Base-by-base conservation (phyloP, 1,140 invertebrate genomes). In the Drosophila funebris region DNA sequence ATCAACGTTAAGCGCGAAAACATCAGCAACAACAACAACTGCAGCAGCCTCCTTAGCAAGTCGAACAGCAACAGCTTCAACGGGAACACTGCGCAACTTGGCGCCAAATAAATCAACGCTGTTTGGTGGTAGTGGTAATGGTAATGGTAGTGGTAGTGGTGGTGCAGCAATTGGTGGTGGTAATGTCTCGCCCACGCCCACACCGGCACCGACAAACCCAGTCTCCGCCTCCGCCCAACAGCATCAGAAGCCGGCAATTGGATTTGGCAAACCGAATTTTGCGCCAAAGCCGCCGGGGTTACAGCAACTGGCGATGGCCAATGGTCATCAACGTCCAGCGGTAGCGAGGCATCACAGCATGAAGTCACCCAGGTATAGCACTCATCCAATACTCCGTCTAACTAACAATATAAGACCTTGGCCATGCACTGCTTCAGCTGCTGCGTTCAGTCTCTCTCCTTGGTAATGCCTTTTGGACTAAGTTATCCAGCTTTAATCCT, bases 281-380 rank as follows among this genome's bases (percentile, higher is more conserved):
- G 91, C 91, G 4, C 91, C 91, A 3, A 92, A 92, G 54, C 91
- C 91, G 18, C 91, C 91, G 44, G 90, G 90, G 13, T 54, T 92
- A 37, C 89, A 92, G 41, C 85, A 91, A 52, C 33, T 92, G 63
- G 77, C 78, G n/a, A 33, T 85, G 16, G 88, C 76, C 37, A 91
- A 90, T 64, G 88, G 87, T 36, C 90, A 90, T 54, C 90, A 90
- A 57, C 89, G 87, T 43, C 78, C 91, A 52, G 78, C 56, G 56
- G 91, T 92, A 20, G 71, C 83, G 24, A 76, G 91, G 22, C 91
- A 92, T 63, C 91, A 92, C 76, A 92, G 91, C 80, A 91, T 92
- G 91, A 91, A 92, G 69, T 90, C 91, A 53, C 91, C 91, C 76
- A 92, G 91, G 91, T 92, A 91, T 71, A 89, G 44, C 37, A 79